Conservation (phyloP, 2,888 invertebrate species). For the Idaea straminata region DNA sequence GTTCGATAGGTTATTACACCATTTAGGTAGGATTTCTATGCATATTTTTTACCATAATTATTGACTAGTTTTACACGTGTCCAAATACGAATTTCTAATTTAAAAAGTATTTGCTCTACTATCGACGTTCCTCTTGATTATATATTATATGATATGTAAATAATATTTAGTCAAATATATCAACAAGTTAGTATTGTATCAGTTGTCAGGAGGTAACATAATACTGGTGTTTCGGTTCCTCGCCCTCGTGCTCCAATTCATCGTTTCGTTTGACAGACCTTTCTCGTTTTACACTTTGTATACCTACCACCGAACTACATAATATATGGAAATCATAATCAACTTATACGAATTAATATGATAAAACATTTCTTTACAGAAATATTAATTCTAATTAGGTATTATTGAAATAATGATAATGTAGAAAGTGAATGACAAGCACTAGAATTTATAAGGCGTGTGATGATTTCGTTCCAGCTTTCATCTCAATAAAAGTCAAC, state of each 20-base stretch:
- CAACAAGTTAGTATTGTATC: constrained; percentile 62
- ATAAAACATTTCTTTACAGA: constrained; percentile 18
- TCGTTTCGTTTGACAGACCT: constrained; percentile 74
- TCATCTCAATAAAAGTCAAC: constrained; percentile 33
- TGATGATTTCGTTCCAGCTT: constrained; percentile 39
- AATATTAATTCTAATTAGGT: constrained; percentile 23
- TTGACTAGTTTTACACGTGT: no score
- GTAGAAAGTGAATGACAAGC: constrained; percentile 40
- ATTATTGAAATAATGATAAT: constrained; percentile 31
- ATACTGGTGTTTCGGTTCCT: constrained; percentile 71
- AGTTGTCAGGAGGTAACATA: constrained; percentile 61
- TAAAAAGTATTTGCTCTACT: constrained; percentile 1
- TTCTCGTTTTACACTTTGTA: constrained; percentile 68
- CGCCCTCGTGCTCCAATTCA: constrained; percentile 67
- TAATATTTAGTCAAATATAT: constrained; percentile 64
- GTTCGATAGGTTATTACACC: no score
- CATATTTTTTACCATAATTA: no score
- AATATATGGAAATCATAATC: constrained; percentile 21
- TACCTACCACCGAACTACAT: constrained; percentile 30
- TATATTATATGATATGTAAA: constrained; percentile 35
- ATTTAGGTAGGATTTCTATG: no score
- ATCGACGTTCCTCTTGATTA: no score
- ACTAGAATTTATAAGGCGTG: constrained; percentile 38
- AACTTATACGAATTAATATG: constrained; percentile 22
- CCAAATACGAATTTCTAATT: not conserved